These are phyloP conservation scores for Cotesia vestalis DNA, from an alignment of 1,140 invertebrate genomes.

Conservation along the genomic window DNA sequence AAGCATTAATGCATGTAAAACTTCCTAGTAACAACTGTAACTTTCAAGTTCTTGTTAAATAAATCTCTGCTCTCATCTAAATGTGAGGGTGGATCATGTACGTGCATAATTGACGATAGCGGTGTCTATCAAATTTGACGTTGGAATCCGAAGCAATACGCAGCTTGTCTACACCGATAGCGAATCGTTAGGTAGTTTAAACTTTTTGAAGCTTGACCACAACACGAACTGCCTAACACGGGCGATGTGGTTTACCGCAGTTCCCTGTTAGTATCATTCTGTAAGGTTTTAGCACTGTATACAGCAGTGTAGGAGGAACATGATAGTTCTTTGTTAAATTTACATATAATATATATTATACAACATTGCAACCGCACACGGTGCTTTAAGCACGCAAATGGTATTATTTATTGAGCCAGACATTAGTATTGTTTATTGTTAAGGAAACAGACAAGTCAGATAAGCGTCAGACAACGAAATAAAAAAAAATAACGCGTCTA, in stretches of 20 bases:
- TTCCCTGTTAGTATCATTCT: constrained; percentile 8
- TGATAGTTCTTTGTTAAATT: not conserved
- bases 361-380: not conserved
- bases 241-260: constrained; percentile 43
- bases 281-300: not conserved
- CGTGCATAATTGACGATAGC: constrained; percentile 53
- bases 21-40: not conserved
- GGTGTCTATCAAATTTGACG: constrained; percentile 49
- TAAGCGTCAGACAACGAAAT: too few relatives aligned
- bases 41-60: constrained; percentile 6
- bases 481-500: too few relatives aligned
- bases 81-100: constrained; percentile 33
- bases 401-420: too few relatives aligned
- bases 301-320: not conserved
- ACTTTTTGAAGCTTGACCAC: constrained; percentile 50
- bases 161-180: constrained; percentile 41
- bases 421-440: too few relatives aligned
- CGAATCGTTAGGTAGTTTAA: constrained; percentile 22
- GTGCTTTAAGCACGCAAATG: too few relatives aligned
- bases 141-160: constrained; percentile 47
- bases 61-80: not conserved
- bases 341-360: constrained; percentile 1
- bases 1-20: not conserved
- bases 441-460: too few relatives aligned
- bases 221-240: constrained; percentile 50